Evolutionary conservation across 1,140 invertebrate species (phyloP).

Genomic region (Drosophila bifasciata): DNA sequence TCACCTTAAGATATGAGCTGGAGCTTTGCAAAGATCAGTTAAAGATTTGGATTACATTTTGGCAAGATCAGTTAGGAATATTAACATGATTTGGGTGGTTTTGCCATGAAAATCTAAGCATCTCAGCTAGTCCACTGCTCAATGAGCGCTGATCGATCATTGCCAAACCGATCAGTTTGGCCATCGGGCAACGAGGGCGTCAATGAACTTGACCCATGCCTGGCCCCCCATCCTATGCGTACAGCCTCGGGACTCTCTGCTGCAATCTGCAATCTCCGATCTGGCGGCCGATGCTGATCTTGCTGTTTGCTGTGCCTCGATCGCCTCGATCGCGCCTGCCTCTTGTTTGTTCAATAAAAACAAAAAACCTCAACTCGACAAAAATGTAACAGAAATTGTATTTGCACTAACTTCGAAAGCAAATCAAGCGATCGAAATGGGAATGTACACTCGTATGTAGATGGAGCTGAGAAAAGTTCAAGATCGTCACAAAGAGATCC

Average conservation of each 20-base stretch:
- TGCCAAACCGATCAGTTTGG: neutral
- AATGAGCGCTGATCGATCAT: neutral
- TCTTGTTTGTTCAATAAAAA: slow-evolving; percentile 68
- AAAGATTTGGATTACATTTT: too few relatives aligned
- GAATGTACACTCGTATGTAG: neutral
- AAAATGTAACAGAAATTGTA: slow-evolving; percentile 75
- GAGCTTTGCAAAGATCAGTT: slow-evolving; percentile 1
- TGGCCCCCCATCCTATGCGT: slow-evolving; percentile 12
- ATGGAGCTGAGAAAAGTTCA: slow-evolving; percentile 36
- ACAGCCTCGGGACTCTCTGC: slow-evolving; percentile 4
- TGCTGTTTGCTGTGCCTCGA: slow-evolving; percentile 54
- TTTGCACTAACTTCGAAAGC: slow-evolving; percentile 57
- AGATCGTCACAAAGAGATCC: slow-evolving; percentile 18
- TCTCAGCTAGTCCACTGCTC: too few relatives aligned
- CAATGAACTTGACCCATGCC: slow-evolving; percentile 54
- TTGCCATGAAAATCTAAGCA: too few relatives aligned
- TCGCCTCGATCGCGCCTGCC: slow-evolving; percentile 19
- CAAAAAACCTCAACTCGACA: slow-evolving; percentile 43
- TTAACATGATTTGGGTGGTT: neutral
- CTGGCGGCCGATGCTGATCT: slow-evolving; percentile 38
- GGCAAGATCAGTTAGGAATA: neutral
- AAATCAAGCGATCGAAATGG: slow-evolving; percentile 64
- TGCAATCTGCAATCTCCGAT: slow-evolving; percentile 27
- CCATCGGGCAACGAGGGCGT: slow-evolving; percentile 16
- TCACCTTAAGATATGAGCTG: neutral